Base-by-base conservation (phyloP, 2,113 vertebrate species). In the Echinops telfairi region DNA sequence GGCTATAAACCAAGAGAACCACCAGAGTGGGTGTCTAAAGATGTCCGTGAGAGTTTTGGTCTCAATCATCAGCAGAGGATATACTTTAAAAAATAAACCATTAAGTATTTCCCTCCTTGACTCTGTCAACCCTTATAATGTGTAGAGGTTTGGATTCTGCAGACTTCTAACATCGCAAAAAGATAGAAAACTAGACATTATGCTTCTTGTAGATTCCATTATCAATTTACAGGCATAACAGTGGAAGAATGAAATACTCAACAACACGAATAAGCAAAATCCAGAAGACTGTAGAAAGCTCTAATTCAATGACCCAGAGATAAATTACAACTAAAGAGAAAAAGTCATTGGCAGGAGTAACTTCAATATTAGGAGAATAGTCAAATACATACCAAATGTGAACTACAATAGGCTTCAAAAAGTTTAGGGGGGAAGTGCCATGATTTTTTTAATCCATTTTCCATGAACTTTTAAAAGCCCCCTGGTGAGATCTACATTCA, bases 21-120 rank as follows among this genome's bases (percentile, higher is more conserved):
- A 77, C 66, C 89, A 84, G 78, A 36, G 90, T 5, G 53, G 58
- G 66, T 73, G 33, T 60, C 86, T 94, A 68, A 94, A 75, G 83
- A 93, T 71, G 84, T 93, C 70, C 66, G 3, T 36, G 19, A 43
- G 57, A 68, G 68, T 88, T 91, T 47, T 43, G 68, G 40, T 82
- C 93, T 93, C 92, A 89, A 20, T 70, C 31, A 82, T 47, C 25
- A 88, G 9, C 36, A 85, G 43, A 89, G 5, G 75, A 64, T 11
- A 19, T 11, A 68, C 86, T 53, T 16, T 36, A 84, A 89, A 22
- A 92, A 83, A 68, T 27, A 29, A 83, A n/a, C n/a, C 57, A 73
- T 10, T 11, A 90, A 60, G 73, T 79, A 93, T 6, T 77, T 62
- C 29, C 14, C 29, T 9, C 23, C 31, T 71, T n/a, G 29, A 23